A percentile compares a stretch with the other conserved stretches of the same genome.
Conservation (phyloP, 2,797 vertebrate species). For the Sardinella longiceps region DNA sequence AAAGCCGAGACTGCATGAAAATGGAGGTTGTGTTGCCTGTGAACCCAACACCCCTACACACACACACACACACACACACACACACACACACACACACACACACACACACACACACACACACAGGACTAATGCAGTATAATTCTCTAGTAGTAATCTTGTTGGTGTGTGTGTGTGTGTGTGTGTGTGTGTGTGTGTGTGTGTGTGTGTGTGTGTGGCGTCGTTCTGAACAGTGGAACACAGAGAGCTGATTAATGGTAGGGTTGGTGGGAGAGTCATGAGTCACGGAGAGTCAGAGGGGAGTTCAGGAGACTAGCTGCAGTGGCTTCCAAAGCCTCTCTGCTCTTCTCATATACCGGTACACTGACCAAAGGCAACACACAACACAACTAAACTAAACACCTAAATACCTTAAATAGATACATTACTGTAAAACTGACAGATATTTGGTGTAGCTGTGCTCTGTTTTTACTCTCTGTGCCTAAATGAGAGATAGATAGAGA, state of each 20-base stretch:
- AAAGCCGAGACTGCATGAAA: slow-evolving; percentile 2
- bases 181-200: not conserved
- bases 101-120: not conserved
- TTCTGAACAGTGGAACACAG: not conserved
- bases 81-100: not conserved
- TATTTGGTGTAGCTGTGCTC: too few species aligned
- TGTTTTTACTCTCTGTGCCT: too few species aligned
- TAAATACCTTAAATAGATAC: too few species aligned
- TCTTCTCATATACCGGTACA: not conserved
- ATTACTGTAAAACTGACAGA: too few species aligned
- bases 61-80: too few species aligned
- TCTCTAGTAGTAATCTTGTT: too few species aligned
- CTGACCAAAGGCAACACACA: too few species aligned
- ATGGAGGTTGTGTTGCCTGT: too few species aligned
- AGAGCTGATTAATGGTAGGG: not conserved
- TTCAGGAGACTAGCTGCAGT: not conserved
- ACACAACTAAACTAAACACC: not conserved
- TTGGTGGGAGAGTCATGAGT: not conserved
- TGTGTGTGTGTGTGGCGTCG: not conserved
- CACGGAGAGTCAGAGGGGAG: not conserved
- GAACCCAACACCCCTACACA: too few species aligned
- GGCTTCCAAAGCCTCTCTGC: not conserved
- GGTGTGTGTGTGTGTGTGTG: not conserved
- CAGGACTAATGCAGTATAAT: not conserved
- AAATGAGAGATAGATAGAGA: too few species aligned